A percentile compares a stretch with the other conserved stretches of the same genome.
Conservation (phyloP, 2,888 invertebrate genomes). For the Hipparchia sbordonii region DNA sequence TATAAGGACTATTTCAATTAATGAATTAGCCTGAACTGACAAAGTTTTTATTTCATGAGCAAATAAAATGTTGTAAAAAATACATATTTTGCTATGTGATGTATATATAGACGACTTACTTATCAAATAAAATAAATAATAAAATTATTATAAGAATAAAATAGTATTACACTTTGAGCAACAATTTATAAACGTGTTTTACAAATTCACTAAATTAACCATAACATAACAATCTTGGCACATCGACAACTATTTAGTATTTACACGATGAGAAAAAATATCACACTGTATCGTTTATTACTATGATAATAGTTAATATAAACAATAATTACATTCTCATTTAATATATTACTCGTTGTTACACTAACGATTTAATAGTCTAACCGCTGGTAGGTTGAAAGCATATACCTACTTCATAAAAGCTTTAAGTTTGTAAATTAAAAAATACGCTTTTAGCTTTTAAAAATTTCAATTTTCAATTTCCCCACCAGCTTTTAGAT, state of each 20-base stretch:
- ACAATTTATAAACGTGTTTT: background rate
- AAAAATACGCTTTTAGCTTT: no score
- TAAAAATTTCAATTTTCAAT: no score
- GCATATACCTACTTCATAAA: background rate
- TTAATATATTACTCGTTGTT: conserved; percentile 8
- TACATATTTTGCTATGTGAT: background rate
- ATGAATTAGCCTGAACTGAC: no score
- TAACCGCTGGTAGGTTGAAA: background rate
- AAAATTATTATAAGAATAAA: background rate
- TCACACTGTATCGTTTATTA: conserved; percentile 23
- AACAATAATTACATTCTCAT: conserved; percentile 1
- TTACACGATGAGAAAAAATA: conserved; percentile 22
- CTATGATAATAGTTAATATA: conserved; percentile 5
- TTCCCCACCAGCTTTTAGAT: background rate
- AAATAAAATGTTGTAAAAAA: no score
- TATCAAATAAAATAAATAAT: background rate
- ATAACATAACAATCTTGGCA: conserved; percentile 27
- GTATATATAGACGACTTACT: background rate
- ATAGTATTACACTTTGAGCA: background rate
- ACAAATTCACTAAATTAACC: background rate
- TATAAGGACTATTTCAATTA: no score
- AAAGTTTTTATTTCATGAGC: no score
- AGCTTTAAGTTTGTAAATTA: no score
- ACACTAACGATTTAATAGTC: background rate
- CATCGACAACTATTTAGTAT: conserved; percentile 23